Base-by-base conservation (phyloP, 2,797 vertebrate species). In the Sparus aurata region DNA sequence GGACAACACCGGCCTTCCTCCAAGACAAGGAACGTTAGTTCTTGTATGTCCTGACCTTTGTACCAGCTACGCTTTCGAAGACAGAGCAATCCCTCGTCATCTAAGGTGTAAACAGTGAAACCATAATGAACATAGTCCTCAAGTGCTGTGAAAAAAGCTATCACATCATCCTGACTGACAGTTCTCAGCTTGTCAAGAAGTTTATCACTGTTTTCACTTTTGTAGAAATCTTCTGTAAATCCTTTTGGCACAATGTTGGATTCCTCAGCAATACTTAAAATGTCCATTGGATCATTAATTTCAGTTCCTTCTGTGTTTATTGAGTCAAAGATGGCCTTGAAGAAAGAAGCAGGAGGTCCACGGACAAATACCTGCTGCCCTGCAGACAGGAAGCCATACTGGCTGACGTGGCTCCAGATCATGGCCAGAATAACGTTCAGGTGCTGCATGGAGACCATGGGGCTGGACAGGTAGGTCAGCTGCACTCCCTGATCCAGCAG, bases 401-500 rank as follows among this genome's bases (percentile, higher is more conserved):
- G 79, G 2, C 34, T 49, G 27, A 89, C 75, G 1, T 84, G 72
- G 18, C 70, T 58, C 90, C 88, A 92, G 70, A 92, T 91, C 77
- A 89, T 85, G 60, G 85, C 53, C 53, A 92, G 71, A 30, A 90
- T 60, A n/a, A 41, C 18, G 64, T 89, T 90, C 1, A 92, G 63
- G 79, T 91, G 91, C 15, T 90, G 69, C 87, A 91, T 90, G 73
- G 80, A 79, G 8, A 81, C 70, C 82, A 88, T 89, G 57, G 81
- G 73, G 43, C 83, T 85, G 81, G 90, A 89, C 27, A 92, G 82
- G 67, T 92, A 92, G 38, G 85, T 91, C 38, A 91, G 34, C 73
- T 91, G 85, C 59, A 91, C 85, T 60, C 88, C 91, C 17, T 88
- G 76, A 71, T 91, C 91, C 34, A 92, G 52, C 68, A 91, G 66